Conservation (phyloP, 2,113 vertebrate species). For the Pseudorectes ferrugineus region DNA sequence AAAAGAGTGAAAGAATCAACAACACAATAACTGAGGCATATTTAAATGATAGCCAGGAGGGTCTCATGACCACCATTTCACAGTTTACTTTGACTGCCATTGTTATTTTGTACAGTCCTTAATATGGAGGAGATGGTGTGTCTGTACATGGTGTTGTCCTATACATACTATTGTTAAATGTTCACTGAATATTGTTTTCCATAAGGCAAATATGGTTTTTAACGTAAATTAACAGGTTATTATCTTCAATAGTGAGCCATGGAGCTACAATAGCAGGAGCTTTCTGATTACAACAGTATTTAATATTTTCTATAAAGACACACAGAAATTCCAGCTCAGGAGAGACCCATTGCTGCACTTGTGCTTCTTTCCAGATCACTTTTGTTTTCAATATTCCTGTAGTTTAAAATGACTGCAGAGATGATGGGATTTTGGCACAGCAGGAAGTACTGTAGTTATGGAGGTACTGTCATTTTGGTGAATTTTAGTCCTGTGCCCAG, state of each 20-base stretch:
- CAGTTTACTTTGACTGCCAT: neutral
- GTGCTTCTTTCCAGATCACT: neutral
- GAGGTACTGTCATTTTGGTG: neutral
- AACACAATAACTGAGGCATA: neutral
- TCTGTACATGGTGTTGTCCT: neutral
- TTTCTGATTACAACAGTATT: neutral
- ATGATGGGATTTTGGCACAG: neutral
- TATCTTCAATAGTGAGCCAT: neutral
- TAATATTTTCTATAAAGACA: neutral
- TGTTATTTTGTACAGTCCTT: neutral
- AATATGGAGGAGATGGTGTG: neutral
- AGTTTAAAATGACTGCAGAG: neutral
- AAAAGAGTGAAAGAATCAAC: neutral
- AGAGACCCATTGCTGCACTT: neutral
- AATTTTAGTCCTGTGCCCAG: neutral
- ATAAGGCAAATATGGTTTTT: neutral
- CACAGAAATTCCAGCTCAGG: neutral
- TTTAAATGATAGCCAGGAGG: neutral
- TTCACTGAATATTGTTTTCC: neutral
- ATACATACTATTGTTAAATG: neutral
- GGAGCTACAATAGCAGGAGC: neutral
- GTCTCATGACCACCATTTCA: neutral
- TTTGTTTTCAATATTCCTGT: neutral
- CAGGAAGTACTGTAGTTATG: neutral
- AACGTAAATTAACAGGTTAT: neutral